These are phyloP conservation scores for Acipenser transmontanus DNA, from an alignment of 2,797 vertebrate genomes.

Conservation along the genomic window DNA sequence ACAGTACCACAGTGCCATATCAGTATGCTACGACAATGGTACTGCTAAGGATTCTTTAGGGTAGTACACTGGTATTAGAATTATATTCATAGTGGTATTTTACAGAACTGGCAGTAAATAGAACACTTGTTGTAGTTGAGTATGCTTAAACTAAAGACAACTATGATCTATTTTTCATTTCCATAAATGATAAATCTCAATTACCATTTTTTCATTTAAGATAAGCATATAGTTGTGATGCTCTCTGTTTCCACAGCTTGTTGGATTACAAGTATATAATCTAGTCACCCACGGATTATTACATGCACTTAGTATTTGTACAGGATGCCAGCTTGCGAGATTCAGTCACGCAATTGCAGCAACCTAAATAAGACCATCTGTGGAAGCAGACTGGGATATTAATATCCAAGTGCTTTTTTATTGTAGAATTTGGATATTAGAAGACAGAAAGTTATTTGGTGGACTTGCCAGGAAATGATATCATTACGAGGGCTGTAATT, in stretches of 20 bases:
- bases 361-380: conserved; percentile 68
- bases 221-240: conserved; percentile 2
- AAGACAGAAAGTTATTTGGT: conserved; percentile 27
- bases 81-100: too few species aligned
- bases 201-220: conserved; percentile 5
- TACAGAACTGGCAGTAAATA: too few species aligned
- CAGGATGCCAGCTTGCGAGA: neutral
- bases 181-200: neutral
- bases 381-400: conserved; percentile 53
- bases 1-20: too few species aligned
- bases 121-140: too few species aligned
- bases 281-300: conserved; percentile 47
- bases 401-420: conserved; percentile 35
- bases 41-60: too few species aligned
- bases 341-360: conserved; percentile 25
- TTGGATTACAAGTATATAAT: conserved; percentile 35
- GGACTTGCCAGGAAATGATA: conserved; percentile 50
- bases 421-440: conserved; percentile 25
- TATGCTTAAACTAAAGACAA: too few species aligned
- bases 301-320: neutral
- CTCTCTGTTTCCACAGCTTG: conserved; percentile 4
- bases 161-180: neutral
- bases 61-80: too few species aligned
- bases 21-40: too few species aligned
- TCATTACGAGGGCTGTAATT: conserved; percentile 47